Conservation (phyloP, 2,797 vertebrate genomes). For the Bovichtus variegatus region DNA sequence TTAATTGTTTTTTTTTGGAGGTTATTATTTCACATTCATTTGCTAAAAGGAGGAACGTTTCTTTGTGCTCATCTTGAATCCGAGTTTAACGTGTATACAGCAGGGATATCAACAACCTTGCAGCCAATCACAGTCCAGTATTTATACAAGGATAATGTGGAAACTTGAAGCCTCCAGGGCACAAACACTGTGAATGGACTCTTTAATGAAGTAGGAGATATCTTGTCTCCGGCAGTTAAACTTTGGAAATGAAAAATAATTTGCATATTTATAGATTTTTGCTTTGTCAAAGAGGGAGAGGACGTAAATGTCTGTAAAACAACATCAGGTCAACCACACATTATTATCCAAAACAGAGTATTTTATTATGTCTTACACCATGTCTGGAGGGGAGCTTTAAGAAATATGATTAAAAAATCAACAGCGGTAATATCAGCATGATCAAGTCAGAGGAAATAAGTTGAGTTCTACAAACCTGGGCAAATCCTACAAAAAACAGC, state of each 20-base stretch:
- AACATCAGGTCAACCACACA: background rate
- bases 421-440: background rate
- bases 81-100: background rate
- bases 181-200: background rate
- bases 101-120: background rate
- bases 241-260: background rate
- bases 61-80: background rate
- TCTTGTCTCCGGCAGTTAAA: background rate
- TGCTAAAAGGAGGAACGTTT: background rate
- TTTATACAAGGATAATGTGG: background rate
- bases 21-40: background rate
- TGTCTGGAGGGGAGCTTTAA: background rate
- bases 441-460: background rate
- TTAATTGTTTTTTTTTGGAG: background rate
- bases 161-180: constrained; percentile 3
- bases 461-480: constrained; percentile 88
- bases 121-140: background rate
- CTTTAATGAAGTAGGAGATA: background rate
- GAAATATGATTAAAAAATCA: background rate
- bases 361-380: background rate
- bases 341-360: background rate
- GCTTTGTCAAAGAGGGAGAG: background rate
- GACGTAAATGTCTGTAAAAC: background rate
- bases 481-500: constrained; percentile 97
- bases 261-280: background rate